Evolutionary conservation across 2,113 vertebrate genomes (phyloP), one percentile per base, ranked within the genome.

Genomic region (Gymnorhina tibicen): DNA sequence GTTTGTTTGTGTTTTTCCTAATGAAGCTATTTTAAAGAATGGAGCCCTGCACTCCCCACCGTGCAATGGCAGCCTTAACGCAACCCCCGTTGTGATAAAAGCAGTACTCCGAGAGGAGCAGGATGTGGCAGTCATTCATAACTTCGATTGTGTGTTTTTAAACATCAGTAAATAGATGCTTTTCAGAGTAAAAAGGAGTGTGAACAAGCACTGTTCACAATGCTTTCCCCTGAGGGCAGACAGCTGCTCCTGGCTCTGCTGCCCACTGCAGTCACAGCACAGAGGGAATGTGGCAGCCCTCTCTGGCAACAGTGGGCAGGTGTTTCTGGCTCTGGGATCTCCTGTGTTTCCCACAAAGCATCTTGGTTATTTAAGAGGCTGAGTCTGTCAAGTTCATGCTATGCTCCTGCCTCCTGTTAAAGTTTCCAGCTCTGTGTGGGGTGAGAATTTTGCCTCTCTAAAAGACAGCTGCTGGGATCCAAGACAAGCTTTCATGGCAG

Each of bases 1-100:
- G 52, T 93, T 91, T 96, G 76, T 94, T 91, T 91, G 52, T 81
- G 28, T 74, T 95, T 84, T 85, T 41, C 39, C 20, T 84, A 87
- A 84, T 1, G 2, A 95, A 89, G 11, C 69, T 41, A 10, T 84
- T 83, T 46, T 73, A 47, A 60, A 84, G 73, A 86, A 59, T 3
- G 6, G 42, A 88, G 37, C 26, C 42, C 37, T 73, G 44, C 55
- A 22, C 33, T 59, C 86, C n/a, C 21, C 18, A 35, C 47, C 1
- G 0, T 1, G 6, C 91, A 58, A 55, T 50, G 55, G 59, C 21
- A 73, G 46, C 59, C 78, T 91, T 70, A 86, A 52, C 73, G 68
- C 47, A 64, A 52, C 16, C 55, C 39, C 46, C 16, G 28, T 58
- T 83, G 66, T 47, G 72, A 88, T 55, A 59, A 83, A 88, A 87